Base-by-base conservation (phyloP, 1,140 invertebrate genomes). In the Delia radicum region DNA sequence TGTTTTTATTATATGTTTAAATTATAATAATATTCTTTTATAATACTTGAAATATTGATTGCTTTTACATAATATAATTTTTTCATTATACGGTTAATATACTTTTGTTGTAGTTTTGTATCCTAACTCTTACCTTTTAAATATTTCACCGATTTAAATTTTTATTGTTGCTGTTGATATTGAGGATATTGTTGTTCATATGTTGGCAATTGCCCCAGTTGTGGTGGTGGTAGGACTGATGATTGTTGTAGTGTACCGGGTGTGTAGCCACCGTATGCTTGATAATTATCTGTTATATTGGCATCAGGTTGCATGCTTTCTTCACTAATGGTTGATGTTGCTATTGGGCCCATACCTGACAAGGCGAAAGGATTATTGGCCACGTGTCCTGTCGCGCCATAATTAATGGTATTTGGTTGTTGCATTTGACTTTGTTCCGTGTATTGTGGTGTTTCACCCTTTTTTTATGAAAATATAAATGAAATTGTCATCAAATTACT, bases 291-390 rank as follows among this genome's bases (percentile, higher is more conserved):
- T 65, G 37, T 62, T 33, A 74, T 76, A 72, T 15, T 65, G 31
- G 33, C 74, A 62, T 89, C 88, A 0, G 91, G 91, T 80, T 91
- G 90, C 6, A 90, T 88, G 10, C 88, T 86, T 82, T 91, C 90
- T 75, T 88, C 87, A 15, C 81, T 82, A 65, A 89, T 87, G 27
- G 88, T 87, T 37, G 77, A 78, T 42, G 71, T 42, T 42, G 74
- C 80, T 21, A 55, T 7, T 21, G 48, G 21, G 21, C 48, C 48
- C n/a, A 55, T n/a, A 7, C 65, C 65, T 74, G 77, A 79, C 75
- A 80, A 72, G 15, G 90, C 88, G 82, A 92, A 92, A 2, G 91
- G 91, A 83, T 92, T 91, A 77, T 89, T 90, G 69, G 89, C 87
- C 65, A 90, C 89, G 77, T 89, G 87, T 55, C 87, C 87, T 3